These are phyloP conservation scores for Chelon auratus DNA, from an alignment of 2,797 vertebrate species.

Conservation along the genomic window DNA sequence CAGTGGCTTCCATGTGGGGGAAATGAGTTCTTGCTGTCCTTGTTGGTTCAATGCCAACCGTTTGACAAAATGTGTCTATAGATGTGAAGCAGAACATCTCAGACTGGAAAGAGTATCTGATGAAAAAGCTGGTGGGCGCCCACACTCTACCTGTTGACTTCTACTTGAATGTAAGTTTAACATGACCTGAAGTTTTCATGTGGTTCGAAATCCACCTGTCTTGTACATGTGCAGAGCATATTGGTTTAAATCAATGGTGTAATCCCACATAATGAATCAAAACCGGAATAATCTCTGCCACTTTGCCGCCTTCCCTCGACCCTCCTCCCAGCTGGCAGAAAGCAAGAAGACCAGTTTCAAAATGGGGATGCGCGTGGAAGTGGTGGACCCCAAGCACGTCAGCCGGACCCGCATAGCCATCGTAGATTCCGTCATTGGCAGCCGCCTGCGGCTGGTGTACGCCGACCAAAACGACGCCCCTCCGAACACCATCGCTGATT, in stretches of 20 bases:
- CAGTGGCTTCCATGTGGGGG: background rate
- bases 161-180: slow-evolving; percentile 88
- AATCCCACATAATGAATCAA: background rate
- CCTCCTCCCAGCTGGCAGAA: slow-evolving; percentile 88
- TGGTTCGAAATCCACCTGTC: background rate
- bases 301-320: rapidly evolving
- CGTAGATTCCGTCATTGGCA: slow-evolving; percentile 89
- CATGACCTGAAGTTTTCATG: background rate
- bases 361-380: slow-evolving; percentile 91
- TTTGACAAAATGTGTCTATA: slow-evolving; percentile 39
- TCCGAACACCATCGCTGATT: slow-evolving; percentile 85
- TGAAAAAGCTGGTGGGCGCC: slow-evolving; percentile 92
- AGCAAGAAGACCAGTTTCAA: slow-evolving; percentile 89
- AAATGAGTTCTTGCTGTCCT: background rate
- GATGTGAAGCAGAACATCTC: slow-evolving; percentile 77
- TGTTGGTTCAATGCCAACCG: too few relatives aligned
- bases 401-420: slow-evolving; percentile 90
- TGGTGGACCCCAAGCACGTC: slow-evolving; percentile 91
- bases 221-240: background rate
- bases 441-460: slow-evolving; percentile 91
- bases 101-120: slow-evolving; percentile 95
- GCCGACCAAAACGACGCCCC: slow-evolving; percentile 88
- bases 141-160: slow-evolving; percentile 95
- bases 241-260: background rate
- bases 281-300: background rate